Evolutionary conservation across 2,797 vertebrate genomes (phyloP).

Genomic region (Pempheris klunzingeri): DNA sequence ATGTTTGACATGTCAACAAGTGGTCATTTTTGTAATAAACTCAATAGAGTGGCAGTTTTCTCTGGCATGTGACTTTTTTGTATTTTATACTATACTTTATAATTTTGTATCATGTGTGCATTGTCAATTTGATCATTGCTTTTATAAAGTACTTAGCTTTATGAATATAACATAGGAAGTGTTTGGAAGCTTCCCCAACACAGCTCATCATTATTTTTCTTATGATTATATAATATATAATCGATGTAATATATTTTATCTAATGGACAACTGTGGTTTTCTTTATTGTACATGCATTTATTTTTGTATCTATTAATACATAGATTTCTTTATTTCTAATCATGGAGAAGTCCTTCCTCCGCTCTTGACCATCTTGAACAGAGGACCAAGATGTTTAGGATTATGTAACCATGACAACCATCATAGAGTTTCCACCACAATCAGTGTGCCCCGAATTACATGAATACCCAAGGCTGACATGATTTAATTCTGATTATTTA

Average conservation of each 20-base stretch:
- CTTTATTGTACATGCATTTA: neutral
- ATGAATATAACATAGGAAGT: too few species aligned
- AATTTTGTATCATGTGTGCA: too few species aligned
- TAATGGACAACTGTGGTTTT: neutral
- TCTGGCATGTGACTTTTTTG: too few species aligned
- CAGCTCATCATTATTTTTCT: neutral
- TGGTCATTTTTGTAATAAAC: too few species aligned
- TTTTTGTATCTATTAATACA: neutral
- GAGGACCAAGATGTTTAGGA: neutral
- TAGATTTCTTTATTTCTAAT: neutral
- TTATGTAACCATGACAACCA: constrained; percentile 19
- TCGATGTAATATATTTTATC: too few species aligned
- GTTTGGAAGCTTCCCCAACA: too few species aligned
- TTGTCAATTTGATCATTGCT: too few species aligned
- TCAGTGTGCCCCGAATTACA: neutral
- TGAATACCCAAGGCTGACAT: neutral
- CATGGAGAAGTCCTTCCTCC: neutral
- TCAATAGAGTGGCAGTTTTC: too few species aligned
- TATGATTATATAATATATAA: too few species aligned
- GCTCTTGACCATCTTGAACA: neutral
- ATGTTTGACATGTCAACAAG: too few species aligned
- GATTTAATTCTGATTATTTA: constrained; percentile 1
- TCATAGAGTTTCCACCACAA: neutral
- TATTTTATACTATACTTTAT: too few species aligned
- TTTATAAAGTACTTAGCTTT: too few species aligned